Percentiles rank a stretch among this genome's conserved stretches.
Evolutionary conservation across 2,797 vertebrate genomes (phyloP).

Genomic region (Pangasius sanitwongsei): DNA sequence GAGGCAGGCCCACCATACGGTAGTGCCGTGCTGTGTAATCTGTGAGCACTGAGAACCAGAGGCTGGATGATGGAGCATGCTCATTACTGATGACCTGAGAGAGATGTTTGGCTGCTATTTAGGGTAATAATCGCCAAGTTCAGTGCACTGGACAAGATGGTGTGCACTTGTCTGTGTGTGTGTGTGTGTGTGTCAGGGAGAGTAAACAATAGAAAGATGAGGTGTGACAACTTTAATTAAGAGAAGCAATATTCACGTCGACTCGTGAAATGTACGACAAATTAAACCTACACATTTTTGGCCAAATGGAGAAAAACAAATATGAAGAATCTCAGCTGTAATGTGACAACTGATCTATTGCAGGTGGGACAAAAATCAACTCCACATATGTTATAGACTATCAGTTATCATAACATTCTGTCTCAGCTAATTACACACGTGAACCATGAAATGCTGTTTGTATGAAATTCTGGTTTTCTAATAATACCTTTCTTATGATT

Average conservation of each 20-base stretch:
- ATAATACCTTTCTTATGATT: not conserved
- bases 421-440: not conserved
- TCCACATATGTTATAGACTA: not conserved
- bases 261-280: not conserved
- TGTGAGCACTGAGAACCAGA: conserved; percentile 52
- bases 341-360: not conserved
- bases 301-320: not conserved
- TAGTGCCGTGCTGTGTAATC: conserved; percentile 51
- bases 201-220: not conserved
- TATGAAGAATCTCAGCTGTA: not conserved
- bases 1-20: conserved; percentile 44
- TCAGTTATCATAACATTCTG: not conserved
- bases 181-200: not conserved
- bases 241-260: not conserved
- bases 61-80: conserved; percentile 62
- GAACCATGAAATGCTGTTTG: not conserved
- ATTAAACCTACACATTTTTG: not conserved
- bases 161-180: conserved; percentile 49
- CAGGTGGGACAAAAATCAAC: not conserved
- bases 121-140: conserved; percentile 61
- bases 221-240: conserved; percentile 30
- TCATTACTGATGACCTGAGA: conserved; percentile 71
- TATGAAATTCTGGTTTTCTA: not conserved
- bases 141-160: conserved; percentile 55
- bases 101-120: conserved; percentile 66